A percentile compares a stretch with the other conserved stretches of the same genome.
Evolutionary conservation across 2,113 vertebrate species (phyloP).

Genomic region (Elanoides forficatus): DNA sequence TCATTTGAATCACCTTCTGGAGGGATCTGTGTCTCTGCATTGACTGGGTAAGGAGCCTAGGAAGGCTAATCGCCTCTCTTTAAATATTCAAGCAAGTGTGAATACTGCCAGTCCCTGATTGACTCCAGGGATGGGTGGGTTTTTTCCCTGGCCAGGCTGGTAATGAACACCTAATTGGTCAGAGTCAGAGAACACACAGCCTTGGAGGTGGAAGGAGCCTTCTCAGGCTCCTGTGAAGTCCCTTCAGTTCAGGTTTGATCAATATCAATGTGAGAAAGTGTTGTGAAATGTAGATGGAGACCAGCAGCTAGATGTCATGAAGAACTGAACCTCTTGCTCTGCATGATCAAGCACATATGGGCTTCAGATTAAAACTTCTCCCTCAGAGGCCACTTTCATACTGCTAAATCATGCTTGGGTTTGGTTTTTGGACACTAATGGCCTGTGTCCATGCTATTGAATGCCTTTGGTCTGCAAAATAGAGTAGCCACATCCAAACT

Average conservation of each 20-base stretch:
- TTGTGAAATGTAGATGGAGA: not conserved
- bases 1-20: not conserved
- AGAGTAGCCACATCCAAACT: not conserved
- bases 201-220: not conserved
- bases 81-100: not conserved
- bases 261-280: not conserved
- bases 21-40: not conserved
- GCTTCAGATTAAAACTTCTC: not conserved
- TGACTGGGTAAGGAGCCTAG: not conserved
- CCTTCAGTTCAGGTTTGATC: not conserved
- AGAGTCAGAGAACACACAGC: not conserved
- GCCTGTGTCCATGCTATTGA: not conserved
- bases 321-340: not conserved
- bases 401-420: not conserved
- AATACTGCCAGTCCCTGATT: not conserved
- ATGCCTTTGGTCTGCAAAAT: not conserved
- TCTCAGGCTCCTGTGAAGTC: not conserved
- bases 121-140: not conserved
- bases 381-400: not conserved
- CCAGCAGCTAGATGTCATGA: not conserved
- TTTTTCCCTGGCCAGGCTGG: not conserved
- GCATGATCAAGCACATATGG: accelerated
- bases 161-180: not conserved
- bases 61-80: not conserved
- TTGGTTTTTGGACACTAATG: not conserved